Percentiles rank a stretch among this genome's conserved stretches.
Evolutionary conservation across 2,888 invertebrate genomes (phyloP).

Genomic region (Synergus umbraculus): DNA sequence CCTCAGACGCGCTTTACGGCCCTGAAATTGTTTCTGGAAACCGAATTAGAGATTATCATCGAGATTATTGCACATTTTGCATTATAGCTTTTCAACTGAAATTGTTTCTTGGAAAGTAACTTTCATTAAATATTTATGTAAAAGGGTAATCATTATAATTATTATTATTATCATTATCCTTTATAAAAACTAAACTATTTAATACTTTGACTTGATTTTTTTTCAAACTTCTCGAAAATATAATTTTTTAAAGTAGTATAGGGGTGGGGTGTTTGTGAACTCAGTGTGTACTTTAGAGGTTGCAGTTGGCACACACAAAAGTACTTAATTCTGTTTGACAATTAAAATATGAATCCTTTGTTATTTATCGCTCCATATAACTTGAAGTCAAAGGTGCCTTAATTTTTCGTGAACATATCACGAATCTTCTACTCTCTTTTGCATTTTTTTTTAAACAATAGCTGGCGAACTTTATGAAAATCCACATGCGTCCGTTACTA

Average conservation of each 20-base stretch:
- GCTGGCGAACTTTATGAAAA: slow-evolving; percentile 15
- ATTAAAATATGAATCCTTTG: neutral
- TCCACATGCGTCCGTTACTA: slow-evolving; percentile 28
- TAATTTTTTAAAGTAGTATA: too few relatives aligned
- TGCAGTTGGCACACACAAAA: too few relatives aligned
- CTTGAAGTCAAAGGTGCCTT: slow-evolving; percentile 9
- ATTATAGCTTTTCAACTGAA: slow-evolving; percentile 20
- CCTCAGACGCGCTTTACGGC: slow-evolving; percentile 21
- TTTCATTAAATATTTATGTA: slow-evolving; percentile 22
- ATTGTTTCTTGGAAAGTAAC: slow-evolving; percentile 21
- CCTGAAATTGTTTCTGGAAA: slow-evolving; percentile 37
- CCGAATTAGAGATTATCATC: slow-evolving; percentile 25
- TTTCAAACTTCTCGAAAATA: too few relatives aligned
- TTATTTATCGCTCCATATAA: neutral
- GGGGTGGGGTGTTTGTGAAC: too few relatives aligned
- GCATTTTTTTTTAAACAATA: neutral
- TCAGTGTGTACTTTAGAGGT: too few relatives aligned
- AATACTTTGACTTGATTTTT: too few relatives aligned
- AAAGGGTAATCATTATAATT: neutral
- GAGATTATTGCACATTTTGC: neutral
- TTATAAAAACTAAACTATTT: too few relatives aligned
- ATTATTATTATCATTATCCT: too few relatives aligned
- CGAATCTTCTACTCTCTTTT: neutral
- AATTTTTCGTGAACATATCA: neutral
- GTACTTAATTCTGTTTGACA: neutral